Evolutionary conservation across 2,113 vertebrate species (phyloP).

Genomic region (Lontra canadensis): DNA sequence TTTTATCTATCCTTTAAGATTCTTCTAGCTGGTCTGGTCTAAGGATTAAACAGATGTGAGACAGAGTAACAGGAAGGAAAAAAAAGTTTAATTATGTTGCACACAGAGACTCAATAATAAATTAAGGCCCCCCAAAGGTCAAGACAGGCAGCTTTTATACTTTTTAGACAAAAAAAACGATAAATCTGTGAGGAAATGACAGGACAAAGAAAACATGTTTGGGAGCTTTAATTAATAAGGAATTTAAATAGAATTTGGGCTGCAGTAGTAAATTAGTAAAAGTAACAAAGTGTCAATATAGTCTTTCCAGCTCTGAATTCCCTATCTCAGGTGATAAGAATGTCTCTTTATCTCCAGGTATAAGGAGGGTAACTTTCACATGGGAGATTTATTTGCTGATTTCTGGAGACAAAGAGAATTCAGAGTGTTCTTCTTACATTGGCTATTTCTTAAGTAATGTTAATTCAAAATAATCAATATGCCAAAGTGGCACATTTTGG

Average conservation of each 20-base stretch:
- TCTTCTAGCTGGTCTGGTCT: background rate
- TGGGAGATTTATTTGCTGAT: background rate
- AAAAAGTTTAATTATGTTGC: background rate
- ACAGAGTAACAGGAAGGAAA: background rate
- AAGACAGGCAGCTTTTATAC: background rate
- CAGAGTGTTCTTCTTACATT: background rate
- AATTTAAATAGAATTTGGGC: background rate
- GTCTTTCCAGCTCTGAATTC: background rate
- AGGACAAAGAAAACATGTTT: background rate
- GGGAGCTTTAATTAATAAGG: background rate
- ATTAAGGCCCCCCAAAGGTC: background rate
- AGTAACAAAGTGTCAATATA: background rate
- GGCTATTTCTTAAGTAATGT: background rate
- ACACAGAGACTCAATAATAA: background rate
- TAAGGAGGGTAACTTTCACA: background rate
- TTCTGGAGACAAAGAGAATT: background rate
- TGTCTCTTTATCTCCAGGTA: background rate
- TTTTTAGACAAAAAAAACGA: background rate
- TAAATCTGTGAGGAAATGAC: background rate
- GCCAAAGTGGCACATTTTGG: background rate
- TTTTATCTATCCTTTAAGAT: background rate
- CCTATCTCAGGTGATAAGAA: background rate
- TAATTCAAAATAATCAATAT: background rate
- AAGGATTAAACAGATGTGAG: background rate
- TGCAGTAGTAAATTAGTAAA: background rate